Evolutionary conservation across 2,113 vertebrate species (phyloP).

Genomic region (Ancistrus triradiatus): DNA sequence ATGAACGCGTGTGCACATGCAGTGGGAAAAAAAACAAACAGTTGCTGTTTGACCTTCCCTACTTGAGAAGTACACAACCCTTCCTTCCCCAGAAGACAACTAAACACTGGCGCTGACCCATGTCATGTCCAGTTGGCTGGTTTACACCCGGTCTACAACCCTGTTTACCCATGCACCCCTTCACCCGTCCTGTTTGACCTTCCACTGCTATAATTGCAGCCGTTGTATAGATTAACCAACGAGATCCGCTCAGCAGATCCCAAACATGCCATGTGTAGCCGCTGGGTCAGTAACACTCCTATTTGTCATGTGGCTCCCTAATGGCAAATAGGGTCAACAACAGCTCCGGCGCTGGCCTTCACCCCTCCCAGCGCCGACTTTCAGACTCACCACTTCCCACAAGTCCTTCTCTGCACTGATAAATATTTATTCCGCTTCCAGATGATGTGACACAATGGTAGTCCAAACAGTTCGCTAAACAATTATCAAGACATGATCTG

Average conservation of each 20-base stretch:
- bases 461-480: slow-evolving; percentile 68
- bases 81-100: slow-evolving; percentile 65
- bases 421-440: slow-evolving; percentile 71
- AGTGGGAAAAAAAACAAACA: slow-evolving; percentile 64
- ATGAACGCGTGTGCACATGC: slow-evolving; percentile 60
- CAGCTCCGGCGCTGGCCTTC: slow-evolving; percentile 54
- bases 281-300: slow-evolving; percentile 71
- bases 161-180: slow-evolving; percentile 62
- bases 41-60: slow-evolving; percentile 58
- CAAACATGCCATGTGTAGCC: slow-evolving; percentile 73
- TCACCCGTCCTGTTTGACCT: slow-evolving; percentile 70
- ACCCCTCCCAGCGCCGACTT: slow-evolving; percentile 47
- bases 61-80: slow-evolving; percentile 43
- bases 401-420: slow-evolving; percentile 50
- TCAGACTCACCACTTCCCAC: slow-evolving; percentile 38
- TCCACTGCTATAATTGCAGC: slow-evolving; percentile 68
- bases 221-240: slow-evolving; percentile 74
- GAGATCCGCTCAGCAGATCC: slow-evolving; percentile 75
- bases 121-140: slow-evolving; percentile 63
- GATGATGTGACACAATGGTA: slow-evolving; percentile 61
- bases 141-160: slow-evolving; percentile 62
- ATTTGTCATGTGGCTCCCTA: slow-evolving; percentile 68
- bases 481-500: slow-evolving; percentile 65
- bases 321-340: slow-evolving; percentile 70
- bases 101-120: slow-evolving; percentile 69